phyloP scores from a whole-genome alignment of 2,113 vertebrate genomes.

The Raja brachyura region DNA sequence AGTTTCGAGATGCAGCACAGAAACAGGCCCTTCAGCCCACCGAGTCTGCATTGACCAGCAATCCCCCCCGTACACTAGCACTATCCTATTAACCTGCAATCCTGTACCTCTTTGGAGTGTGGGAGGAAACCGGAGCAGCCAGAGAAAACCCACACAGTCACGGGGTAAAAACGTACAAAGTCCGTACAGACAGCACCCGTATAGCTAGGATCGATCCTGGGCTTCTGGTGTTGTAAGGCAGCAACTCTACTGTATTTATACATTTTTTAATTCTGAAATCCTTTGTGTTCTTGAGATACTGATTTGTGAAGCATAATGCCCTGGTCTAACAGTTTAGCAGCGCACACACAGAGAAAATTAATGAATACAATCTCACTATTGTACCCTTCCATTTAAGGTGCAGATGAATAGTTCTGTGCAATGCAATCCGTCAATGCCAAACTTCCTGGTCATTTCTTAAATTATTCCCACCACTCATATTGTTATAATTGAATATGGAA shows the following conservation, averaged over 20 bases:
- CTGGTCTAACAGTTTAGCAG: not conserved
- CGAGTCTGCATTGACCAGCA: no score
- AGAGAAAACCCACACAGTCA: no score
- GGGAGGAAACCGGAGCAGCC: no score
- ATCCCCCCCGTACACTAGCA: no score
- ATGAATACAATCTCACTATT: not conserved
- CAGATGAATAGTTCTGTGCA: not conserved
- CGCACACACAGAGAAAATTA: not conserved
- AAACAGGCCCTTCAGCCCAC: no score
- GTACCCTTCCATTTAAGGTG: not conserved
- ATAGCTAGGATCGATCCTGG: no score
- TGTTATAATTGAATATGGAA: not conserved
- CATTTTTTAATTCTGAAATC: not conserved
- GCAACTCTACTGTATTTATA: not conserved
- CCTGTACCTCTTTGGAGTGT: no score
- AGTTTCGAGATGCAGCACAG: no score
- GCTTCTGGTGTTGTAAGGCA: no score
- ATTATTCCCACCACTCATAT: not conserved
- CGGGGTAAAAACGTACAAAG: no score
- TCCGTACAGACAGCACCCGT: no score
- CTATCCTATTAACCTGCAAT: no score
- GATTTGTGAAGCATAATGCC: not conserved
- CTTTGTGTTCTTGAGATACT: not conserved
- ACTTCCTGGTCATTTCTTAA: not conserved
- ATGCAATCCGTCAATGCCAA: not conserved